Evolutionary conservation across 1,140 invertebrate genomes (phyloP).

Genomic region (Nephila pilipes): DNA sequence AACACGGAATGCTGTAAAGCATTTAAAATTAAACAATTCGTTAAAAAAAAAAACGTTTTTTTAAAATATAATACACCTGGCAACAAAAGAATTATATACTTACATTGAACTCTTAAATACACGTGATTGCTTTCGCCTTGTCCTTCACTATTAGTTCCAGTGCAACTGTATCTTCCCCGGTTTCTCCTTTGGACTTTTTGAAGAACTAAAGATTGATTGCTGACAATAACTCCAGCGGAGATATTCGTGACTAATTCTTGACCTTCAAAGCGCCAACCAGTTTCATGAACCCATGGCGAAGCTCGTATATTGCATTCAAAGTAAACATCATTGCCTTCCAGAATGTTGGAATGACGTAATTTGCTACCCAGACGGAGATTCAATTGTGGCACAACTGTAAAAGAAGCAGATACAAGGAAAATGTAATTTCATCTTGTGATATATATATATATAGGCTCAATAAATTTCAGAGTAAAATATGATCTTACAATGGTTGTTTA

Average conservation of each 20-base stretch:
- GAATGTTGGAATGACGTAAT: constrained; percentile 79
- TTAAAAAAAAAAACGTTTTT: no score
- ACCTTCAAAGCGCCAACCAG: constrained; percentile 91
- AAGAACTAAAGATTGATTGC: constrained; percentile 86
- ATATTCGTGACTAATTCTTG: constrained; percentile 88
- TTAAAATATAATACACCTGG: no score
- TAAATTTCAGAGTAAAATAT: no score
- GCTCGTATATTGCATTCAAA: constrained; percentile 94
- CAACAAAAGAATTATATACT: no score
- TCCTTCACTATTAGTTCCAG: constrained; percentile 93
- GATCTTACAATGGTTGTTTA: no score
- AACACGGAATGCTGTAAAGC: no score
- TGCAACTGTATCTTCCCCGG: constrained; percentile 87
- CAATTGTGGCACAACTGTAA: constrained; percentile 78
- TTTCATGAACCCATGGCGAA: constrained; percentile 90
- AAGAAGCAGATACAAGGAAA: background rate
- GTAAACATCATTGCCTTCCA: constrained; percentile 91
- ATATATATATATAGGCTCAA: background rate
- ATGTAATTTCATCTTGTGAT: background rate
- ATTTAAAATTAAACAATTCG: no score
- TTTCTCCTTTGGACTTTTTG: constrained; percentile 80
- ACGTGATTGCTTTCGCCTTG: constrained; percentile 92
- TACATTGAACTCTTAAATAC: constrained; percentile 90
- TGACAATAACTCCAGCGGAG: constrained; percentile 89
- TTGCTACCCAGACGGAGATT: constrained; percentile 79